phyloP scores from a whole-genome alignment of 2,113 vertebrate species.

The Hiodon tergisus region DNA sequence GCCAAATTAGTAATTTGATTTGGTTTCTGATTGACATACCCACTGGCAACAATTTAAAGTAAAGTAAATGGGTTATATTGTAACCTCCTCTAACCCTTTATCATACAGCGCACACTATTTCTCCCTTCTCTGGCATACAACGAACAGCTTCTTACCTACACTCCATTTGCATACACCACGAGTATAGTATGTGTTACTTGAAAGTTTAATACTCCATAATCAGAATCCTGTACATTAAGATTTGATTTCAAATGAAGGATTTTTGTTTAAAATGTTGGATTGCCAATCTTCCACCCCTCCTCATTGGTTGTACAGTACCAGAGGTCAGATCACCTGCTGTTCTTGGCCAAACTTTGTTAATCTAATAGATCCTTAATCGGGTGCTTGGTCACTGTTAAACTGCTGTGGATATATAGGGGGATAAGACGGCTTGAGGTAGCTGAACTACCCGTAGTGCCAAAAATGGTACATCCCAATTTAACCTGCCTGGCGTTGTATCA shows the following conservation, averaged over 20 bases:
- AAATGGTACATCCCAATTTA: slow-evolving; percentile 15
- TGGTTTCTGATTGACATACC: slow-evolving; percentile 5
- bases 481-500: neutral
- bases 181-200: neutral
- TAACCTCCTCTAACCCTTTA: slow-evolving; percentile 16
- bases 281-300: no score
- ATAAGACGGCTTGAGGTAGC: neutral
- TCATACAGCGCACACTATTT: neutral
- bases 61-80: slow-evolving; percentile 1
- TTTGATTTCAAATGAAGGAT: no score
- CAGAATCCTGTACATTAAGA: no score
- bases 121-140: neutral
- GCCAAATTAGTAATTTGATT: slow-evolving; percentile 15
- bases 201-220: neutral
- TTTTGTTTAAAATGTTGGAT: no score
- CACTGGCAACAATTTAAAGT: neutral
- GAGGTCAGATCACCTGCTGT: slow-evolving; percentile 4
- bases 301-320: neutral
- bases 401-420: neutral
- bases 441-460: neutral
- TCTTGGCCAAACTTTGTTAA: neutral
- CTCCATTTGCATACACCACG: neutral
- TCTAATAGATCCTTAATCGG: slow-evolving; percentile 1
- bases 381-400: neutral
- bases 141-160: neutral